These are phyloP conservation scores for Andrena bicolor DNA, from an alignment of 2,888 invertebrate species.

Conservation along the genomic window DNA sequence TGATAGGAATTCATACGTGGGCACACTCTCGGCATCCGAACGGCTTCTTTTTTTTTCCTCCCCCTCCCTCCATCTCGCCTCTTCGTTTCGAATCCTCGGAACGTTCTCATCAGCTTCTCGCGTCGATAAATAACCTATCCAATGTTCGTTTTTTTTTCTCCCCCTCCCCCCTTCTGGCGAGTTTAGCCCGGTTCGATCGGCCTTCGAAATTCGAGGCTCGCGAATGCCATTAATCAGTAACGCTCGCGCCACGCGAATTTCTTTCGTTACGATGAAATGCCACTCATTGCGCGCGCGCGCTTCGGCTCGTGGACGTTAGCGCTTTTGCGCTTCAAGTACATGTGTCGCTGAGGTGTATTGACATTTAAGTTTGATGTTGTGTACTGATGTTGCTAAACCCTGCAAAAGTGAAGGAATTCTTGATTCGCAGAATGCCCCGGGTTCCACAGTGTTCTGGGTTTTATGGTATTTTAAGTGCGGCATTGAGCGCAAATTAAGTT, in stretches of 20 bases:
- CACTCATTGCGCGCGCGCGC: conserved; percentile 11
- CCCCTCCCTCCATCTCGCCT: background rate
- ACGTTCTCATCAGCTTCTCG: conserved; percentile 6
- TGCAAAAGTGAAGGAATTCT: too few species aligned
- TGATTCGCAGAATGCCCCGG: too few species aligned
- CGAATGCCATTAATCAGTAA: conserved; percentile 24
- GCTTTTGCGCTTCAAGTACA: background rate
- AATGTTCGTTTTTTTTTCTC: background rate
- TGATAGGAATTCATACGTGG: conserved; percentile 59
- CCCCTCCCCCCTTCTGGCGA: background rate
- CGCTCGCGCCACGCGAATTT: conserved; percentile 21
- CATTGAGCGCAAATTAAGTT: too few species aligned
- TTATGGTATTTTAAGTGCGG: too few species aligned
- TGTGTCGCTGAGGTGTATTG: background rate
- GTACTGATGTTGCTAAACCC: too few species aligned
- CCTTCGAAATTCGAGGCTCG: conserved; percentile 31
- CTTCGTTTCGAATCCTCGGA: conserved; percentile 34
- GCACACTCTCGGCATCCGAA: conserved; percentile 42
- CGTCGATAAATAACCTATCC: conserved; percentile 27
- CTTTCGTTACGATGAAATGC: conserved; percentile 19
- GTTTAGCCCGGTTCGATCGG: conserved; percentile 21
- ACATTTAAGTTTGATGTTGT: background rate
- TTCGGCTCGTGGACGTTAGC: too few species aligned
- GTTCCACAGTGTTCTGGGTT: too few species aligned
- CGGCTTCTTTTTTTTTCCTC: background rate